phyloP scores from a whole-genome alignment of 1,140 invertebrate species.

The Drosophila parabipectinata region DNA sequence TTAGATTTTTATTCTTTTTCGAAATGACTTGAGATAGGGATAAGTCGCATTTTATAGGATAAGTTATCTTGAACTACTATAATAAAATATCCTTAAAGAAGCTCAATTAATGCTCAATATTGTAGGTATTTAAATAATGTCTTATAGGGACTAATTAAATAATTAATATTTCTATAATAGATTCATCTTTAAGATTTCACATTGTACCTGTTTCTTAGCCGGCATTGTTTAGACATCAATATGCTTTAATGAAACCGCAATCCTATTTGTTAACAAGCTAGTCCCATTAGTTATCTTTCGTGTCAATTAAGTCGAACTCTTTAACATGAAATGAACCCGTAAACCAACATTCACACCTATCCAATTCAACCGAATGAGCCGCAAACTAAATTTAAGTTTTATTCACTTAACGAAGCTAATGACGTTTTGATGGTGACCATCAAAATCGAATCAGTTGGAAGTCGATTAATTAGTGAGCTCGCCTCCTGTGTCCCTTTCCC shows the following conservation, averaged over 20 bases:
- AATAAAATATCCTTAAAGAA: no score
- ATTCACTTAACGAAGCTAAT: slow-evolving; percentile 70
- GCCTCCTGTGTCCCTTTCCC: slow-evolving; percentile 16
- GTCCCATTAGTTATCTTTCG: slow-evolving; percentile 19
- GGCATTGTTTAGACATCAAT: neutral
- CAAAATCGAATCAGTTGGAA: slow-evolving; percentile 80
- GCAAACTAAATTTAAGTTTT: slow-evolving; percentile 65
- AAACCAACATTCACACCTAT: slow-evolving; percentile 39
- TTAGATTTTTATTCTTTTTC: neutral
- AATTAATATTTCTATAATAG: no score
- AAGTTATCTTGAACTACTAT: no score
- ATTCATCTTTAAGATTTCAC: neutral
- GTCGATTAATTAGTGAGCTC: slow-evolving; percentile 73
- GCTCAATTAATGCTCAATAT: no score
- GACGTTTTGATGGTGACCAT: slow-evolving; percentile 77
- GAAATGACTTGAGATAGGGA: no score
- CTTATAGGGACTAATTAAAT: no score
- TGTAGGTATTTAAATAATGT: no score
- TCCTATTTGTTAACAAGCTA: slow-evolving; percentile 20
- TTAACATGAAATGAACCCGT: slow-evolving; percentile 18
- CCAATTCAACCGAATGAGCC: neutral
- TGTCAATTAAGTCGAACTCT: slow-evolving; percentile 53
- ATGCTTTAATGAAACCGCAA: neutral
- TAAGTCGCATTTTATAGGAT: no score
- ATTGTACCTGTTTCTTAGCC: no score